phyloP scores from a whole-genome alignment of 2,113 vertebrate species.

The Eulemur rufifrons region DNA sequence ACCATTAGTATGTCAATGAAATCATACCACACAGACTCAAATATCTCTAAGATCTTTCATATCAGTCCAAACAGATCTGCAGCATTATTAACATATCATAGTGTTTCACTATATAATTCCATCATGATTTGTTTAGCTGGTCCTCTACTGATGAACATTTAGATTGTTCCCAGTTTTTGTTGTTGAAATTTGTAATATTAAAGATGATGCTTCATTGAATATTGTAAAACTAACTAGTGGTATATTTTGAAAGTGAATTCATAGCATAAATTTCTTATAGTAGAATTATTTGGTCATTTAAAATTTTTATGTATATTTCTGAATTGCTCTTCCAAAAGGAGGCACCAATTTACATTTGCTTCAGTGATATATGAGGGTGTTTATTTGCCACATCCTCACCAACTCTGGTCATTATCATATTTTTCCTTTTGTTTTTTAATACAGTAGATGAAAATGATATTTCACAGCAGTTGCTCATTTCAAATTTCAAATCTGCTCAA shows the following conservation, averaged over 20 bases:
- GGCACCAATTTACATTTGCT: not conserved
- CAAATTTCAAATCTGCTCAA: not conserved
- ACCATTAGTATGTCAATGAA: not conserved
- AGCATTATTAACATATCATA: not conserved
- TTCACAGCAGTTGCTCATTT: not conserved
- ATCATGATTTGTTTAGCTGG: not conserved
- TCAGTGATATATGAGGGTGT: not conserved
- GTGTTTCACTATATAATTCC: not conserved
- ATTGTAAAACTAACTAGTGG: not conserved
- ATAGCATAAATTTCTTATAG: not conserved
- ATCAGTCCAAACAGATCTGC: not conserved
- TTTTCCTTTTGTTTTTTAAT: not conserved
- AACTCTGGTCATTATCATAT: not conserved
- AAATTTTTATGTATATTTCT: not conserved
- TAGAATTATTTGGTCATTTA: not conserved
- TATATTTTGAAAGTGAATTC: not conserved
- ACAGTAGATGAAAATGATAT: not conserved
- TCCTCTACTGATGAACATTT: not conserved
- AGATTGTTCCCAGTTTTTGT: not conserved
- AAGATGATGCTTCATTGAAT: not conserved
- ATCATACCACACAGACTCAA: not conserved
- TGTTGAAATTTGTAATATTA: not conserved
- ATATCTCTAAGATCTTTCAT: not conserved
- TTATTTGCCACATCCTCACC: not conserved
- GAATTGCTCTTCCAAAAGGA: not conserved